Conservation (phyloP, 2,113 vertebrate species). For the Gobiocypris rarus region DNA sequence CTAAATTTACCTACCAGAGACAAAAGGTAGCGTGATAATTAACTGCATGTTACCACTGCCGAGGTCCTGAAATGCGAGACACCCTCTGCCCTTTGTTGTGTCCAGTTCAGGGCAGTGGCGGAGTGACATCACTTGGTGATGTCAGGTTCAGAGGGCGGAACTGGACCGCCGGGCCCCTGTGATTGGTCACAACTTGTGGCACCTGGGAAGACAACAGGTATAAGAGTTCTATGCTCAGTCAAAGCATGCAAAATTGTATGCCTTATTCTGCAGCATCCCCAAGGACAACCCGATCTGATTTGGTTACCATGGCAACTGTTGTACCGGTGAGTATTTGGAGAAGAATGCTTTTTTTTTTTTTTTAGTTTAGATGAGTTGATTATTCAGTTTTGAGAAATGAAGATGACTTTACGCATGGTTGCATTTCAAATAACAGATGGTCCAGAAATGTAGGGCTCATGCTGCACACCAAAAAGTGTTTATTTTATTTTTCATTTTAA, state of each 20-base stretch:
- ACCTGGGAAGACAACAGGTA: conserved; percentile 39
- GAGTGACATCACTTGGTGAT: conserved; percentile 60
- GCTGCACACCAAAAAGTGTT: background rate
- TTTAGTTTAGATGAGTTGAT: background rate
- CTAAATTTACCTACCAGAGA: conserved; percentile 71
- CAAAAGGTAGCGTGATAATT: conserved; percentile 68
- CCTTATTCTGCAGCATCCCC: background rate
- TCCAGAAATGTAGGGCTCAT: background rate
- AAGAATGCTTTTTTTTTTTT: background rate
- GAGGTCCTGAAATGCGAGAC: conserved; percentile 62
- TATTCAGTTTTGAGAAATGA: background rate
- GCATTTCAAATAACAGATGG: background rate
- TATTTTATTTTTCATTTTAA: too few relatives aligned
- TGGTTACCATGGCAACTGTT: conserved; percentile 71
- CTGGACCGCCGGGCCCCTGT: background rate
- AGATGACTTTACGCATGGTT: background rate
- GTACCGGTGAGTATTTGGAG: conserved; percentile 74
- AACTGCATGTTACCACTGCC: conserved; percentile 44
- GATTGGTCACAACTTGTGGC: conserved; percentile 55
- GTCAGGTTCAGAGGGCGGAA: conserved; percentile 56
- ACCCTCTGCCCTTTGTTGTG: conserved; percentile 33
- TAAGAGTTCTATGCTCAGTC: conserved; percentile 52
- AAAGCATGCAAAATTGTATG: background rate
- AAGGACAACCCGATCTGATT: background rate
- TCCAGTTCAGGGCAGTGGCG: conserved; percentile 42